Conservation (phyloP, 2,113 vertebrate species). For the Varanus komodoensis region DNA sequence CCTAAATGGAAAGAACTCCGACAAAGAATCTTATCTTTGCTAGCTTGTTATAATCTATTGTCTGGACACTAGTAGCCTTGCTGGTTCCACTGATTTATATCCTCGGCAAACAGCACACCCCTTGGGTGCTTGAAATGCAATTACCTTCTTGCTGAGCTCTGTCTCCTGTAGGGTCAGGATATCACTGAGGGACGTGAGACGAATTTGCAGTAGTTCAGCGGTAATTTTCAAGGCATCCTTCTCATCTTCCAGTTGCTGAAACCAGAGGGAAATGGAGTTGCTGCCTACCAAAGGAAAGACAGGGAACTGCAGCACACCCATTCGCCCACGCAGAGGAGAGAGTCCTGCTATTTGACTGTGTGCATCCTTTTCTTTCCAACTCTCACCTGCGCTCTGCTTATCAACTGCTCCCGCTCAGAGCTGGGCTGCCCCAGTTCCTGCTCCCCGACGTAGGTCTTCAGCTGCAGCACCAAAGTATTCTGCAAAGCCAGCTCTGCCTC, state of each 20-base stretch:
- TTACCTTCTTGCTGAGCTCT: conserved; percentile 68
- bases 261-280: accelerated
- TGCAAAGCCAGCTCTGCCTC: conserved; percentile 65
- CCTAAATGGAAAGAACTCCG: not conserved
- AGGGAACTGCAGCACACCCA: not conserved
- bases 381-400: conserved; percentile 63
- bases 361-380: not conserved
- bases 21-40: not conserved
- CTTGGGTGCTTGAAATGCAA: accelerated
- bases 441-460: conserved; percentile 72
- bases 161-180: conserved; percentile 74
- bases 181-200: conserved; percentile 68
- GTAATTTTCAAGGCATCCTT: conserved; percentile 54
- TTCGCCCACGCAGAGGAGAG: not conserved
- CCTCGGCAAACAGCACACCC: not conserved
- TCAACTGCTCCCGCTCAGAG: conserved; percentile 58
- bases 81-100: not conserved
- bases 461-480: conserved; percentile 66
- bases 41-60: not conserved
- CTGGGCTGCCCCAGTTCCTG: conserved; percentile 45
- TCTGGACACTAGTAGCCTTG: not conserved
- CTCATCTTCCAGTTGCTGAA: conserved; percentile 69
- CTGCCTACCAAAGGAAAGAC: too few relatives aligned
- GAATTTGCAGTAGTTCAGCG: conserved; percentile 65
- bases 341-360: not conserved